Base-by-base conservation (phyloP, 2,888 invertebrate species). In the Trypoxylon attenuatum region DNA sequence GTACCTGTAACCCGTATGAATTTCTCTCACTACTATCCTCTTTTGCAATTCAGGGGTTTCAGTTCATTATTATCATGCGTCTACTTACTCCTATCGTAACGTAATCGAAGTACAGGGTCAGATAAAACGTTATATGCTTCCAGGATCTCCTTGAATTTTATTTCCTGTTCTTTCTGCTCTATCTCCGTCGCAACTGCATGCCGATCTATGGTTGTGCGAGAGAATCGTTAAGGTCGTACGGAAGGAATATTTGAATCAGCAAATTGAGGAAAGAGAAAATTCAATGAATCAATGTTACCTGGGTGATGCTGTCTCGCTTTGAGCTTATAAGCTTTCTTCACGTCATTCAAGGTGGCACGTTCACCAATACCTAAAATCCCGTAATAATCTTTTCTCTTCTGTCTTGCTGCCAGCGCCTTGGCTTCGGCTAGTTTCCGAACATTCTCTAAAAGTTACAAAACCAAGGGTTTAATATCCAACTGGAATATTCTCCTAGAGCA, bases 381-480 rank as follows among this genome's bases (percentile, higher is more conserved):
- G 83, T 98, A 98, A 86, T 97, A 98, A 86, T 98, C 98, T 89
- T 98, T 98, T 73, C 97, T 92, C 88, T 96, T 96, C 2, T 96
- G 96, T 84, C 92, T 94, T 86, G 97, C 97, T 59, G 98, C 88
- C 18, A 94, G 94, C 62, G 95, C 84, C 88, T 97, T 97, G 3
- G 98, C 97, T 77, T 97, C 95, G 77, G 94, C 92, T 38, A 97
- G 88, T 62, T 96, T 86, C 79, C 92, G 91, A 84, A 94, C 94
- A 77, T 94, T 92, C 79, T 96, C 96, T 88, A 10, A 16, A 64
- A 60, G 27, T 42, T 39, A 52, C 56, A 19, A 38, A 39, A 56
- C 13, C 0, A 10, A 47, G n/a, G 5, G 10, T n/a, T 53, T 21
- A 25, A n/a, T n/a, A n/a, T n/a, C n/a, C n/a, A n/a, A n/a, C n/a